These are phyloP conservation scores for Xanthorhoe designata DNA, from an alignment of 2,888 invertebrate species.

Conservation along the genomic window DNA sequence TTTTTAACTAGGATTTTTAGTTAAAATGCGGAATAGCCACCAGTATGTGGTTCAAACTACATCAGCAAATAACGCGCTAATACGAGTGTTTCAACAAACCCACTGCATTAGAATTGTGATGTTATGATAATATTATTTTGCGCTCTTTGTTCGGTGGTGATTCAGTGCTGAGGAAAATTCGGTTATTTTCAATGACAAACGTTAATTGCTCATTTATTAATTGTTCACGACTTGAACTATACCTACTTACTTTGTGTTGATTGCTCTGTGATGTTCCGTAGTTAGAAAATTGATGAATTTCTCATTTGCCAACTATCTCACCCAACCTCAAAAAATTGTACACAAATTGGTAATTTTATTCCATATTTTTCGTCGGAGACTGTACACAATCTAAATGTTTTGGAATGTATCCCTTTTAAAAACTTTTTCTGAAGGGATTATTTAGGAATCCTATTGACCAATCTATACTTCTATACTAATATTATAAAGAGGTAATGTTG, in stretches of 20 bases:
- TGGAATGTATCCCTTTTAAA: too few relatives aligned
- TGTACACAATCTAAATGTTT: too few relatives aligned
- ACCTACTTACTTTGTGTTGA: not conserved
- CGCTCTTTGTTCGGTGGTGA: constrained; percentile 31
- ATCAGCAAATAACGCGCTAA: constrained; percentile 22
- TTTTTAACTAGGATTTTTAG: too few relatives aligned
- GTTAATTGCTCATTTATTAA: not conserved
- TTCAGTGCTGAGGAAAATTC: constrained; percentile 14
- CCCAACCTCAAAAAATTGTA: too few relatives aligned
- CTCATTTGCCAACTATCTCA: too few relatives aligned
- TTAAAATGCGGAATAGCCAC: too few relatives aligned
- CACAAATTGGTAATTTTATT: too few relatives aligned
- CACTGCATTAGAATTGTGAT: constrained; percentile 35
- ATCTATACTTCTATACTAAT: too few relatives aligned
- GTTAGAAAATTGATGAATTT: not conserved
- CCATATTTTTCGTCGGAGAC: too few relatives aligned
- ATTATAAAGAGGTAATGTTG: too few relatives aligned
- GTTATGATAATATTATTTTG: constrained; percentile 39
- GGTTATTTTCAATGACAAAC: not conserved
- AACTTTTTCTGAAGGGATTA: too few relatives aligned
- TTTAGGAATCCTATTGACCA: too few relatives aligned
- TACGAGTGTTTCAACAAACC: constrained; percentile 34
- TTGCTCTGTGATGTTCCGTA: not conserved
- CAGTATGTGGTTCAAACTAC: constrained; percentile 17
- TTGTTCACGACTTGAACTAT: not conserved